Evolutionary conservation across 2,888 invertebrate genomes (phyloP), one percentile per base, ranked within the genome.

Genomic region (Erebia ligea): DNA sequence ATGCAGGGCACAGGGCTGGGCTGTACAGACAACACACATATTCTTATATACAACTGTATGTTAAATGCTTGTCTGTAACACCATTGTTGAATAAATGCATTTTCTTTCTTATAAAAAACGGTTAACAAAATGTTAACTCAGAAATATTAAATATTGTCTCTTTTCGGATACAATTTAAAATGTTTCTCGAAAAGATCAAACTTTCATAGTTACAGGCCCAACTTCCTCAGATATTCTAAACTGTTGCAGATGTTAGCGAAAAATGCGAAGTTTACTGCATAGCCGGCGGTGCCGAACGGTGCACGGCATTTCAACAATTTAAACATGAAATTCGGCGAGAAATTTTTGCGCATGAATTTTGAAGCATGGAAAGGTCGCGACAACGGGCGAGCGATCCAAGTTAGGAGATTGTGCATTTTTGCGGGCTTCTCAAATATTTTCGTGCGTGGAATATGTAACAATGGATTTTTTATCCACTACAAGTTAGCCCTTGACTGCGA

Each of bases 341-440:
- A 85, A 89, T 89, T 88, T 90, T 89, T 86, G 85, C 83, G 86
- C 86, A 86, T 86, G 84, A 87, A 88, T 86, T 86, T 86, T 81
- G 76, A 77, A 68, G 58, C 66, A 68, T 68, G 52, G 71, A 70
- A 76, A 75, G 71, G 69, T 73, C 73, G 76, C 70, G 75, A 78
- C 76, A 73, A 69, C 73, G 76, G 72, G 74, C 70, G 71, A 75
- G 71, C 74, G 74, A 70, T 63, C 68, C 66, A 75, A 77, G 72
- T 78, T 74, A 69, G 70, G 66, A 73, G 74, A 73, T 76, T 76
- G 75, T 70, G 68, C 62, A 72, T 74, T 73, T 62, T 64, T 73
- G 64, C 54, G 62, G 67, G 52, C 67, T 74, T 72, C 40, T 58
- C 21, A 71, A 74, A 75, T 74, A 65, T 72, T 76, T 74, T 71